Evolutionary conservation across 2,797 vertebrate species (phyloP).

Genomic region (Sarcophilus harrisii): DNA sequence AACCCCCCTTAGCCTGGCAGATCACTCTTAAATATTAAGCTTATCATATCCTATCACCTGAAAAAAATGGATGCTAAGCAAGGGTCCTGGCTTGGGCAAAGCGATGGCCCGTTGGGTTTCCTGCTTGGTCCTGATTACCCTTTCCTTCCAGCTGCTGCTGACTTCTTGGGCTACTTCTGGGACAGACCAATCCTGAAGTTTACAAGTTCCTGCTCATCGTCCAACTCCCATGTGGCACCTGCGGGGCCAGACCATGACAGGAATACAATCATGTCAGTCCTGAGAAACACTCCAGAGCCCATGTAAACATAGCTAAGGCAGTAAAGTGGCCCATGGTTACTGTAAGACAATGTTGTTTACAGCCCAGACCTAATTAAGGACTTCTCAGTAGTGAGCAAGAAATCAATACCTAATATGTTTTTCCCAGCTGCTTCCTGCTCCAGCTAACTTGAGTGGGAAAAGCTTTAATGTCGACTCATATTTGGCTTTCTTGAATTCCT

Average conservation of each 20-base stretch:
- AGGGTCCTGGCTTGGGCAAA: background rate
- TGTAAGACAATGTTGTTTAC: slow-evolving; percentile 88
- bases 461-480: slow-evolving; percentile 89
- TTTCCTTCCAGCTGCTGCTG: background rate
- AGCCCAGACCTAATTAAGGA: slow-evolving; percentile 93
- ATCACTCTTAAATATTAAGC: background rate
- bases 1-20: background rate
- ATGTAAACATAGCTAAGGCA: slow-evolving; percentile 79
- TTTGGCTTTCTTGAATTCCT: slow-evolving; percentile 83
- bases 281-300: slow-evolving; percentile 78
- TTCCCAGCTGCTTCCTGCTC: slow-evolving; percentile 89
- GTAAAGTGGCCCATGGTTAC: slow-evolving; percentile 81
- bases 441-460: slow-evolving; percentile 81
- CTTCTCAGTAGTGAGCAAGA: slow-evolving; percentile 82
- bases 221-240: background rate
- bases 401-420: slow-evolving; percentile 93
- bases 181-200: background rate
- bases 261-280: slow-evolving; percentile 17
- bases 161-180: background rate
- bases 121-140: background rate
- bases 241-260: background rate
- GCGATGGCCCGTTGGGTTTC: background rate
- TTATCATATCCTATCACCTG: background rate
- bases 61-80: background rate
- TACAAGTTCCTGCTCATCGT: background rate